Evolutionary conservation across 1,140 invertebrate genomes (phyloP).

Genomic region (Hylyphantes graminicola): DNA sequence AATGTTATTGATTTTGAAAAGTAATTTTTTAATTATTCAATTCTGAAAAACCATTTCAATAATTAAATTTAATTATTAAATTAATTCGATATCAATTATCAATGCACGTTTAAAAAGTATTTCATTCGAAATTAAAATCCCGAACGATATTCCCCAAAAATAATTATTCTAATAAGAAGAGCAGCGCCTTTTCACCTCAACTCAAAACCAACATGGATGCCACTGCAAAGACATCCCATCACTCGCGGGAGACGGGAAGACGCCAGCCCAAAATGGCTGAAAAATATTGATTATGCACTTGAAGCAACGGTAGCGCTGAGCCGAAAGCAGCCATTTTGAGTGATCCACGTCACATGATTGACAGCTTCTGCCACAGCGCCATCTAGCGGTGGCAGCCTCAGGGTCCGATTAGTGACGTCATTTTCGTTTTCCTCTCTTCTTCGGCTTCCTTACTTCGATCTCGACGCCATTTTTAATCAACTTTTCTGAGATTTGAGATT

Average conservation of each 20-base stretch:
- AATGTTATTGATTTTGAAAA: too few species aligned
- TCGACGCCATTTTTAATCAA: constrained; percentile 60
- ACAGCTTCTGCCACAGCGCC: constrained; percentile 60
- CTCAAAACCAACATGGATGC: constrained; percentile 43
- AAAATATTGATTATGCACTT: constrained; percentile 61
- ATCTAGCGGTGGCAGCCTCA: constrained; percentile 40
- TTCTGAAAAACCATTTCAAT: too few species aligned
- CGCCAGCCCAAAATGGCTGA: constrained; percentile 57
- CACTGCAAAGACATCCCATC: constrained; percentile 44
- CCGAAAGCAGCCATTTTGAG: constrained; percentile 58
- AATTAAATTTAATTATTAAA: too few species aligned
- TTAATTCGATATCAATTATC: too few species aligned
- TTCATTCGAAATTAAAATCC: neutral
- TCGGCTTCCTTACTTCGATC: constrained; percentile 18
- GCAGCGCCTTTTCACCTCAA: constrained; percentile 15
- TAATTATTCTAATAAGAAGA: neutral
- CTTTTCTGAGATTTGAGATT: neutral
- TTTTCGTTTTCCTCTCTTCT: constrained; percentile 31
- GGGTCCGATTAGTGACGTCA: constrained; percentile 59
- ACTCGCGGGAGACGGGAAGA: constrained; percentile 50
- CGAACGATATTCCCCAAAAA: neutral
- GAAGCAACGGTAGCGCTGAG: constrained; percentile 56
- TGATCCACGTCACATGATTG: constrained; percentile 61
- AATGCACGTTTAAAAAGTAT: too few species aligned
- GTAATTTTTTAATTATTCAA: too few species aligned